Evolutionary conservation across 2,113 vertebrate genomes (phyloP).

Genomic region (Barbus barbus): DNA sequence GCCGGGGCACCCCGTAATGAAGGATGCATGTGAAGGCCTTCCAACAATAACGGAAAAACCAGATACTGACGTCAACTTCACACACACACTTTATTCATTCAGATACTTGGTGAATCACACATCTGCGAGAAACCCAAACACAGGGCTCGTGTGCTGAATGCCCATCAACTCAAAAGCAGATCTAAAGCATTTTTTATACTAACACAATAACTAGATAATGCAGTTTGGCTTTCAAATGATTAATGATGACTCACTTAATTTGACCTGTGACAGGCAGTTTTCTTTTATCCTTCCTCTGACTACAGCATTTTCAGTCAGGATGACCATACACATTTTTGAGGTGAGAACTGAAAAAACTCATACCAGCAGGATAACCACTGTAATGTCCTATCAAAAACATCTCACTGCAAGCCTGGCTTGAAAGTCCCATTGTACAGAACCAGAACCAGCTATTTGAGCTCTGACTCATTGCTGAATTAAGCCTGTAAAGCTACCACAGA

Average conservation of each 20-base stretch:
- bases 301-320: not conserved
- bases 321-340: not conserved
- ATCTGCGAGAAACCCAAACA: not conserved
- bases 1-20: not conserved
- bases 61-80: slow-evolving; percentile 45
- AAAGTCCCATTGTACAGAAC: not conserved
- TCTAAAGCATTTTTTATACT: not conserved
- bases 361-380: not conserved
- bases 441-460: not conserved
- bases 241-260: not conserved
- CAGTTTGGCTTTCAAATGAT: not conserved
- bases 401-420: not conserved
- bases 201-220: not conserved
- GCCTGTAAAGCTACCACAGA: not conserved
- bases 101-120: slow-evolving; percentile 1
- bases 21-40: slow-evolving; percentile 20
- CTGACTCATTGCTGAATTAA: slow-evolving; percentile 24
- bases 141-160: not conserved
- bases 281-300: not conserved
- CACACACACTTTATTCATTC: not conserved
- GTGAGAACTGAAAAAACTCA: not conserved
- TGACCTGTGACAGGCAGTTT: not conserved
- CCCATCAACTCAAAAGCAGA: not conserved
- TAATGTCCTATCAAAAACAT: not conserved
- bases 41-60: slow-evolving; percentile 40